Evolutionary conservation across 2,797 vertebrate species (phyloP).

Genomic region (Gobionotothen gibberifrons): DNA sequence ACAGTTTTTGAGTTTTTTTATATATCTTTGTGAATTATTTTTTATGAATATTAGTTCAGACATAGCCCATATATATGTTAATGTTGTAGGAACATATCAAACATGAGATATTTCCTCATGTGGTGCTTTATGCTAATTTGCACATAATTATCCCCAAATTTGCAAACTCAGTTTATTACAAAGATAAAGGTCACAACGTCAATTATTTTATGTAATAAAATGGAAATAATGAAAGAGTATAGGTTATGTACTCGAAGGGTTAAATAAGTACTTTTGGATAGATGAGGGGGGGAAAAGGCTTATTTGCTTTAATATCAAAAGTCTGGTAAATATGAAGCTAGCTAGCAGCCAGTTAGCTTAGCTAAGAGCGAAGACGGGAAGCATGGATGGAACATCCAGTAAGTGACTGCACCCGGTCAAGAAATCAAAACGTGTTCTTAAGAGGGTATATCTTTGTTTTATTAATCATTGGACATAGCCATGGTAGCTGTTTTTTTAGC

Average conservation of each 20-base stretch:
- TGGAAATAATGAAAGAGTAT: no score
- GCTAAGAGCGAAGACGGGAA: background rate
- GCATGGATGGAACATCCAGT: background rate
- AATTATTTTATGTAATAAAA: no score
- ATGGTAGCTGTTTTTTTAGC: background rate
- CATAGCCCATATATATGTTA: no score
- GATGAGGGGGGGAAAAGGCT: no score
- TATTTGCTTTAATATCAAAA: background rate
- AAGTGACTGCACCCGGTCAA: background rate
- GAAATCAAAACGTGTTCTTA: background rate
- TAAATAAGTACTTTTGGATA: background rate
- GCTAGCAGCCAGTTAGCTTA: background rate
- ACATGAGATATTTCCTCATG: background rate
- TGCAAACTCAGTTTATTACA: background rate
- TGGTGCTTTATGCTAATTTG: background rate
- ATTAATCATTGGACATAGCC: background rate
- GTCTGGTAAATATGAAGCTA: background rate
- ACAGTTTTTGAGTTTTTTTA: background rate
- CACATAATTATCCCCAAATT: background rate
- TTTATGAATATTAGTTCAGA: background rate
- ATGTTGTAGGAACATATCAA: background rate
- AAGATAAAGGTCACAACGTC: no score
- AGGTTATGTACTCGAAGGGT: background rate
- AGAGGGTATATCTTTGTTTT: no score
- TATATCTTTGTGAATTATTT: background rate